These are phyloP conservation scores for Rhipidura dahli DNA, from an alignment of 2,113 vertebrate genomes.

Conservation along the genomic window DNA sequence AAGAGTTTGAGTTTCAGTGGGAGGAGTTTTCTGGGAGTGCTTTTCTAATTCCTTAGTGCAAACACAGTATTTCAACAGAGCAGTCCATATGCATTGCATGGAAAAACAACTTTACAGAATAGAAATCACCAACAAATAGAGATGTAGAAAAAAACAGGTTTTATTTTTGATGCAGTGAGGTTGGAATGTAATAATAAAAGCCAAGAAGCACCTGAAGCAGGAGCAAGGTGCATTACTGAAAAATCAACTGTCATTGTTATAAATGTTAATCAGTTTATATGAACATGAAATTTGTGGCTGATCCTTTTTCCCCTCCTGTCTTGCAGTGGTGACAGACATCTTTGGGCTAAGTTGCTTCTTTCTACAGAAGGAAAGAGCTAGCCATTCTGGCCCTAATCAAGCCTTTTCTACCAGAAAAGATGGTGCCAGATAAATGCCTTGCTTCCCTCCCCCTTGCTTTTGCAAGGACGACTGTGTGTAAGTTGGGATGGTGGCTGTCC, in stretches of 20 bases:
- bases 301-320: background rate
- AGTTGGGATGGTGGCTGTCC: background rate
- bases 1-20: background rate
- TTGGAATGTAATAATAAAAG: slow-evolving; percentile 45
- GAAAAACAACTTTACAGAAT: background rate
- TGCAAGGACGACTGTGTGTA: background rate
- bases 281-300: background rate
- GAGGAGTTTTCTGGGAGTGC: background rate
- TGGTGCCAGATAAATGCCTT: background rate
- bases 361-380: background rate
- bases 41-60: background rate
- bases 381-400: background rate
- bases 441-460: background rate
- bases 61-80: background rate
- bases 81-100: background rate
- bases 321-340: background rate
- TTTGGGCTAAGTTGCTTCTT: background rate
- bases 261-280: background rate
- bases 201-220: slow-evolving; percentile 5
- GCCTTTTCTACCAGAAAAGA: background rate
- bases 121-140: background rate
- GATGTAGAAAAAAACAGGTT: slow-evolving; percentile 9
- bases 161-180: slow-evolving; percentile 47
- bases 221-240: background rate
- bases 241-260: background rate